A percentile compares a stretch with the other conserved stretches of the same genome.
These are phyloP conservation scores for Campylorhamphus procurvoides DNA, from an alignment of 2,113 vertebrate genomes.

Conservation along the genomic window DNA sequence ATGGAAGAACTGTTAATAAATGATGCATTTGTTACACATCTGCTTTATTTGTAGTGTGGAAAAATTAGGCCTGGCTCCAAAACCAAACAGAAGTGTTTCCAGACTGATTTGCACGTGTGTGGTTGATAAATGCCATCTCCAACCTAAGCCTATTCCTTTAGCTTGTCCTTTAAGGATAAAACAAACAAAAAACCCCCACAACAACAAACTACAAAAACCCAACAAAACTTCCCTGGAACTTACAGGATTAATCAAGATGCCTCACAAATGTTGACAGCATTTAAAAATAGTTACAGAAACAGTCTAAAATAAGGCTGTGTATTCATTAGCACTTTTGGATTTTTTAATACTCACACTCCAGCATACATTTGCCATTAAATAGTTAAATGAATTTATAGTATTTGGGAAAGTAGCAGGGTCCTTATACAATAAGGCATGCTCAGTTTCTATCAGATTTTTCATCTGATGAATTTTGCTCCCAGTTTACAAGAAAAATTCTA, in stretches of 20 bases:
- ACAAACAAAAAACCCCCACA: background rate
- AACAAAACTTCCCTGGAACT: background rate
- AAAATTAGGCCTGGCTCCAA: constrained; percentile 3
- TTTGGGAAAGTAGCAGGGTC: background rate
- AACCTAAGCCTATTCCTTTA: background rate
- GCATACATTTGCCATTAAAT: background rate
- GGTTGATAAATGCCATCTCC: background rate
- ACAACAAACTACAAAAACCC: background rate
- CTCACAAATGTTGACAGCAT: background rate
- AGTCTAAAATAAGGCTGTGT: background rate
- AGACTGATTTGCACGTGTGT: background rate
- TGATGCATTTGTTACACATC: background rate
- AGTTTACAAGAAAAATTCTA: background rate
- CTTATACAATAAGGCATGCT: background rate
- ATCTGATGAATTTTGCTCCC: background rate
- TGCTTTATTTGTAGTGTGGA: background rate
- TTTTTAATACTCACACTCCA: background rate
- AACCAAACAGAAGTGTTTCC: background rate
- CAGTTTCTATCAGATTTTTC: background rate
- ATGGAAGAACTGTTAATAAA: constrained; percentile 8
- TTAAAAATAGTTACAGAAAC: background rate
- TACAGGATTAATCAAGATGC: background rate
- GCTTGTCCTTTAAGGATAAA: background rate
- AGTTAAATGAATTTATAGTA: background rate
- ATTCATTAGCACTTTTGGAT: background rate